Percentiles rank a stretch among this genome's conserved stretches.
These are phyloP conservation scores for Cuculus canorus DNA, from an alignment of 2,797 vertebrate species.

Conservation along the genomic window DNA sequence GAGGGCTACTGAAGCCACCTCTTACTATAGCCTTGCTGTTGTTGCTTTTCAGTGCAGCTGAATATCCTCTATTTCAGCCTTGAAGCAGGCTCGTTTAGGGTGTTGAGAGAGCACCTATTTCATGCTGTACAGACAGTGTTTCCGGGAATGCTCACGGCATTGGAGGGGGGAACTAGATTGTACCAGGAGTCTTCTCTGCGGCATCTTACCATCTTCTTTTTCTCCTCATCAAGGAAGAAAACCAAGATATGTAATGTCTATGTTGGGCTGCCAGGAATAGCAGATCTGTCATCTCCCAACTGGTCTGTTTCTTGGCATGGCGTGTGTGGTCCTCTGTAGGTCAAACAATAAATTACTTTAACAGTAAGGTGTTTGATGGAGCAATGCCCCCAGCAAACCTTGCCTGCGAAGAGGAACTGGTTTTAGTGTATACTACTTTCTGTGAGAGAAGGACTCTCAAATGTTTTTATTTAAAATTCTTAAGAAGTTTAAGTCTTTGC, in stretches of 20 bases:
- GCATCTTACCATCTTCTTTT: neutral
- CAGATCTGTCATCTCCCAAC: neutral
- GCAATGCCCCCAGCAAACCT: neutral
- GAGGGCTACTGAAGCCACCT: neutral
- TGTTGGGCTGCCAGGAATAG: neutral
- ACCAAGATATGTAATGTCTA: neutral
- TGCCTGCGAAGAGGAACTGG: neutral
- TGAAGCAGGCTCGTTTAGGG: neutral
- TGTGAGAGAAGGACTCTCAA: neutral
- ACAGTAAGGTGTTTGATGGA: neutral
- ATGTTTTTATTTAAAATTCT: neutral
- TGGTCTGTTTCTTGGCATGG: neutral
- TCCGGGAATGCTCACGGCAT: neutral
- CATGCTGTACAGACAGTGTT: accelerated
- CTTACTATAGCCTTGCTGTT: accelerated
- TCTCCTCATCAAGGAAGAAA: neutral
- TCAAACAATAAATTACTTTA: neutral
- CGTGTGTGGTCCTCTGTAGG: neutral
- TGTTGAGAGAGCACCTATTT: neutral
- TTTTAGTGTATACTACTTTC: neutral
- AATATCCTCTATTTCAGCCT: neutral
- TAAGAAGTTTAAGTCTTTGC: neutral
- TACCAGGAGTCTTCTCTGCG: neutral
- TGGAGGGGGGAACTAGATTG: accelerated
- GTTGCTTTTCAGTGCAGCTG: neutral